Evolutionary conservation across 2,888 invertebrate genomes (phyloP).

Genomic region (Nomada hirtipes): DNA sequence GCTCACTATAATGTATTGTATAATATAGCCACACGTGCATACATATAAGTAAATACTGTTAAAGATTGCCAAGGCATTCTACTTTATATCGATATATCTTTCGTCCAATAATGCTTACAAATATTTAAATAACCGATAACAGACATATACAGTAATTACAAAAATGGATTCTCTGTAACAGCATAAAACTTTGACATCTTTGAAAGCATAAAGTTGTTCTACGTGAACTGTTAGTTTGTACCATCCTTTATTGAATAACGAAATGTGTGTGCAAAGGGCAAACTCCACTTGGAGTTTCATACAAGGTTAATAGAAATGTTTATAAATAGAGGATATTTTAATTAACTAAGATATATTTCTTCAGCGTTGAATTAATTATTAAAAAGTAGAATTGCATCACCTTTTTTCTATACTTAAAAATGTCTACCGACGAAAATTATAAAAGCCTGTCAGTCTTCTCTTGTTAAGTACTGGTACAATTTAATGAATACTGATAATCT

Average conservation of each 20-base stretch:
- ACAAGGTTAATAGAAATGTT: background rate
- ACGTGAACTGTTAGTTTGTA: slow-evolving; percentile 42
- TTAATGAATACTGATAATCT: slow-evolving; percentile 29
- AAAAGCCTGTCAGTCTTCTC: slow-evolving; percentile 53
- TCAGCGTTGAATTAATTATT: background rate
- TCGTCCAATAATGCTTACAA: slow-evolving; percentile 21
- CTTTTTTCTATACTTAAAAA: slow-evolving; percentile 2
- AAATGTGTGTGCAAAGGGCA: slow-evolving; percentile 7
- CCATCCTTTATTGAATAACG: slow-evolving; percentile 24
- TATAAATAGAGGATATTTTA: background rate
- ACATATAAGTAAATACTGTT: slow-evolving; percentile 26
- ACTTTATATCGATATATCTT: slow-evolving; percentile 35
- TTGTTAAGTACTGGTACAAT: slow-evolving; percentile 24
- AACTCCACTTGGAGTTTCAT: background rate
- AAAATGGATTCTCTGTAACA: slow-evolving; percentile 28
- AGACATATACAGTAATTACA: slow-evolving; percentile 27
- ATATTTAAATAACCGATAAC: slow-evolving; percentile 29
- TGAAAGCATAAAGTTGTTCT: slow-evolving; percentile 32
- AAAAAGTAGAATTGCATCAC: background rate
- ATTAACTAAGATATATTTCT: background rate
- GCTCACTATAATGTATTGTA: slow-evolving; percentile 38
- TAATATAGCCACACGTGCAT: slow-evolving; percentile 16
- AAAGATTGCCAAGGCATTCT: slow-evolving; percentile 37
- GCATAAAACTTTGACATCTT: slow-evolving; percentile 27
- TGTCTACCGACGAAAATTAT: slow-evolving; percentile 32